Evolutionary conservation across 2,797 vertebrate species (phyloP), one percentile per base, ranked within the genome.

Genomic region (Parauchenoglanis punctatus): DNA sequence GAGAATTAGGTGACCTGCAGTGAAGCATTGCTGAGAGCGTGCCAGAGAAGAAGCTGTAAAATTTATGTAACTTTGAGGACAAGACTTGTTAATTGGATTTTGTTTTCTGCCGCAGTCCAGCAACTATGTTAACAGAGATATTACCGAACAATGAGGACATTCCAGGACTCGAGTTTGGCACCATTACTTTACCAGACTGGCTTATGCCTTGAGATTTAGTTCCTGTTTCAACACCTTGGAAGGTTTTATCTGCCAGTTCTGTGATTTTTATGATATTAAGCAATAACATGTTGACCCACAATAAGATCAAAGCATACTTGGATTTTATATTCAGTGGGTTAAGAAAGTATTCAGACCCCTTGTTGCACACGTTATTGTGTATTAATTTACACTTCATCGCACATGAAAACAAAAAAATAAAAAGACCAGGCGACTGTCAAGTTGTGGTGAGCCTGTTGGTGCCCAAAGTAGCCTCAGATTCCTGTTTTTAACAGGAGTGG

Each of bases 31-130:
- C 40, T 13, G 31, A 35, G 20, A 4, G 40, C 23, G 1, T 46
- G 3, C 40, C 40, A 73, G 23, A 12, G 72, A 75, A 25, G 20
- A 25, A 25, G 23, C 44, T 25, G 4, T 40, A 46, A 40, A 46
- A 75, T 49, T 11, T 75, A 49, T 75, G 40, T 46, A 75, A 49
- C 72, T 75, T 75, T 46, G 44, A 75, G 44, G 72, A 25, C 72
- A 73, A 46, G 40, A 44, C 18, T 25, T 73, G 40, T 11, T 46
- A 46, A 73, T 73, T 73, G 18, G 67, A 68, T 65, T 65, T 28
- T 12, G 28, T 65, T 15, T 17, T 67, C n/a, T 67, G n/a, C 12
- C 12, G 0, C n/a, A 0, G 68, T 72, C 2, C 35, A 40, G 11
- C 40, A 73, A 46, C 20, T 46, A 73, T 5, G 1, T 10, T 46